Evolutionary conservation across 1,140 invertebrate species (phyloP).

Genomic region (Pseudobourletiella spinata): DNA sequence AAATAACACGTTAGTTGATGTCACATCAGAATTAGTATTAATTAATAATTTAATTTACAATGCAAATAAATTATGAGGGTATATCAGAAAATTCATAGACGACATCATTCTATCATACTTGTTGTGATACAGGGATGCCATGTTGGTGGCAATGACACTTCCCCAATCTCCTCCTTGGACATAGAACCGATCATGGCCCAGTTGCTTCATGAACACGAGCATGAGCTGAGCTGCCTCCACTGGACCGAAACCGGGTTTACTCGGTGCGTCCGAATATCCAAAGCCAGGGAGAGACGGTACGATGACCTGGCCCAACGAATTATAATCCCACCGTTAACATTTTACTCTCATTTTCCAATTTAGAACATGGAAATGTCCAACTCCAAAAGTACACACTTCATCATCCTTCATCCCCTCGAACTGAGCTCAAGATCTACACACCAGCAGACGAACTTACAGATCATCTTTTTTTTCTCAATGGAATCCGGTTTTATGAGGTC

Average conservation of each 20-base stretch:
- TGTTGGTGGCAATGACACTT: constrained; percentile 47
- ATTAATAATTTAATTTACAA: no score
- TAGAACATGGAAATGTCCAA: constrained; percentile 46
- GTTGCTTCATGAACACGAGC: constrained; percentile 68
- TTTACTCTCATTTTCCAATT: no score
- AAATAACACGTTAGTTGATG: no score
- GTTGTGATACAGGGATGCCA: constrained; percentile 60
- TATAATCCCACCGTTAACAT: no score
- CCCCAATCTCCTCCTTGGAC: constrained; percentile 68
- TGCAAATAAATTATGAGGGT: no score
- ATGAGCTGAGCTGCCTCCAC: constrained; percentile 61
- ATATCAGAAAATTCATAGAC: no score
- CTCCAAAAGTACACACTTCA: background rate
- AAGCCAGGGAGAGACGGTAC: constrained; percentile 74
- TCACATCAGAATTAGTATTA: no score
- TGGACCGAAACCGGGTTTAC: constrained; percentile 52
- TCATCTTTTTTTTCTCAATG: background rate
- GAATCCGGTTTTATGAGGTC: no score
- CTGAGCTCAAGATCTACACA: no score
- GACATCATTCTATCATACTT: constrained; percentile 41
- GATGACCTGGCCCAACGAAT: no score
- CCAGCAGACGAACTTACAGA: no score
- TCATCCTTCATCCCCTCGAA: no score
- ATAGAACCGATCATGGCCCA: constrained; percentile 66
- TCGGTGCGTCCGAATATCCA: constrained; percentile 65